Conservation (phyloP, 2,113 vertebrate genomes). For the Muntiacus reevesi region DNA sequence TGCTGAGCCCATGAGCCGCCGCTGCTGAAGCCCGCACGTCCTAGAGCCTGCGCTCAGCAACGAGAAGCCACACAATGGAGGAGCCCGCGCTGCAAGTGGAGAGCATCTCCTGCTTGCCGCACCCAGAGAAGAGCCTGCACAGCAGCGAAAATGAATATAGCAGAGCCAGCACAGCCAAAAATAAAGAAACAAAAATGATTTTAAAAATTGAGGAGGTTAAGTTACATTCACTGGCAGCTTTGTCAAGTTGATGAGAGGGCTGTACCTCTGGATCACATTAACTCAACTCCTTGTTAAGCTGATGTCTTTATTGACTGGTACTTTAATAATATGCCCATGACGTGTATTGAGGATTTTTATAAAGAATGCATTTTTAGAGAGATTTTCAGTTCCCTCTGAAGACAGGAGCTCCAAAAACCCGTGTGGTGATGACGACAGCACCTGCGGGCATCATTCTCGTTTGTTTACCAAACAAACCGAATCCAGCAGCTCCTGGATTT, state of each 20-base stretch:
- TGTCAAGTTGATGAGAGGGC: neutral
- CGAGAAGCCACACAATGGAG: accelerated
- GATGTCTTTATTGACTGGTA: neutral
- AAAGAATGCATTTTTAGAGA: neutral
- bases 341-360: neutral
- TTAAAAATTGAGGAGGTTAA: neutral
- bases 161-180: neutral
- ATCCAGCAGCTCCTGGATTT: neutral
- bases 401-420: neutral
- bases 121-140: neutral
- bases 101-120: neutral
- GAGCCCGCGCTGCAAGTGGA: accelerated
- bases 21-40: accelerated
- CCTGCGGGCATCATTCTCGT: neutral
- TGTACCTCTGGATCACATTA: neutral
- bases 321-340: neutral
- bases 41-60: neutral
- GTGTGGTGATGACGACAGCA: neutral
- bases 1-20: neutral
- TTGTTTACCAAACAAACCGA: neutral
- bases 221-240: neutral
- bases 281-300: neutral
- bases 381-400: neutral
- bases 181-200: neutral
- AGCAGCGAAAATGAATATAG: accelerated